phyloP scores from a whole-genome alignment of 2,888 invertebrate species.

The Cephus nigrinus region DNA sequence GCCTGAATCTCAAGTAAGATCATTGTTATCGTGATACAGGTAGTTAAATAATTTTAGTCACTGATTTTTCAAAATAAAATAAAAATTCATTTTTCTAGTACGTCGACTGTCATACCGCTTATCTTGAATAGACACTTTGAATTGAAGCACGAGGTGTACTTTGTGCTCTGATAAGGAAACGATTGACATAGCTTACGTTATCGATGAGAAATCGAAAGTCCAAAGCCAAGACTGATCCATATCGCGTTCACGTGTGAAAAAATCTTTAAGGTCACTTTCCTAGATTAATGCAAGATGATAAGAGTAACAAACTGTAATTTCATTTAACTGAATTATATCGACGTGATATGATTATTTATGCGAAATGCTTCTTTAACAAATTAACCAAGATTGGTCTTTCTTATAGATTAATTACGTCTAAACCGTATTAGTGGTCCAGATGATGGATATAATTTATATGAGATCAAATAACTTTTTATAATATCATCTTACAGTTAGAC shows the following conservation, averaged over 20 bases:
- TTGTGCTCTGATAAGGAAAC: not conserved
- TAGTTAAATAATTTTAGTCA: not conserved
- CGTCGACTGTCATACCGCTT: not conserved
- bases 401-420: not conserved
- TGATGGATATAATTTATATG: not conserved
- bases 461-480: too few relatives aligned
- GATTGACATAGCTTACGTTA: not conserved
- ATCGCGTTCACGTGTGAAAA: not conserved
- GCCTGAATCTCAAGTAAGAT: constrained; percentile 75
- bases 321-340: not conserved
- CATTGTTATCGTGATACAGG: not conserved
- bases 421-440: not conserved
- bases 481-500: too few relatives aligned
- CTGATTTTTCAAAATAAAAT: not conserved
- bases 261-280: not conserved
- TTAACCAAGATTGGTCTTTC: not conserved
- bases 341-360: not conserved
- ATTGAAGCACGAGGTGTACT: not conserved
- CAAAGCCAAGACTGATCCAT: not conserved
- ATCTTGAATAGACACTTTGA: not conserved
- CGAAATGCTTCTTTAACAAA: not conserved
- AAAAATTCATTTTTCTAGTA: not conserved
- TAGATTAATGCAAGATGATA: not conserved
- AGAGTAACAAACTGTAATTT: not conserved
- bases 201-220: not conserved